Conservation (phyloP, 2,113 vertebrate species). For the Opisthocomus hoazin region DNA sequence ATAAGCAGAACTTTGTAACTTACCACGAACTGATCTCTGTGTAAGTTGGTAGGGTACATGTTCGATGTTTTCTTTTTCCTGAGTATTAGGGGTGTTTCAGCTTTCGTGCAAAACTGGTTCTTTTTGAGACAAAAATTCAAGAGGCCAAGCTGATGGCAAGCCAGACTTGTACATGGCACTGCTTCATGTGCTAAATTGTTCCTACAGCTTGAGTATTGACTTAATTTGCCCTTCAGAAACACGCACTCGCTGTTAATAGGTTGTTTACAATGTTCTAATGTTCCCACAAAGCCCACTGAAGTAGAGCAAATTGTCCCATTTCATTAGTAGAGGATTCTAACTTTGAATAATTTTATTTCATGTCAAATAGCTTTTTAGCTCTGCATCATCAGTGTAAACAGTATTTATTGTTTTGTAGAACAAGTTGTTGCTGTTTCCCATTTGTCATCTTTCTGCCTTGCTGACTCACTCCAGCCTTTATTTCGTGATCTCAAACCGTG, state of each 20-base stretch:
- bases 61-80: background rate
- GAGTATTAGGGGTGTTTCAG: background rate
- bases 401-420: constrained; percentile 59
- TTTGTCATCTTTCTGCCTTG: constrained; percentile 58
- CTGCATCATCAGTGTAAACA: constrained; percentile 25
- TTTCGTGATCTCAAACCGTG: background rate
- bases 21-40: accelerated
- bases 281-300: constrained; percentile 14
- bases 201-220: background rate
- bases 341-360: constrained; percentile 58
- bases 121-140: background rate
- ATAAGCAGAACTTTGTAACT: background rate
- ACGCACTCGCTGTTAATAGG: background rate
- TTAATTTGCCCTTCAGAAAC: constrained; percentile 22
- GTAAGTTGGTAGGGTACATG: background rate
- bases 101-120: background rate
- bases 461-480: constrained; percentile 15
- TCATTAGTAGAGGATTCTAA: constrained; percentile 33
- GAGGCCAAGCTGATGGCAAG: background rate
- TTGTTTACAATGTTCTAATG: background rate
- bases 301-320: constrained; percentile 9
- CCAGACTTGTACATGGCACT: background rate
- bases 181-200: background rate
- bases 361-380: constrained; percentile 38
- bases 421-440: constrained; percentile 52